These are phyloP conservation scores for Xylota sylvarum DNA, from an alignment of 2,888 invertebrate genomes.

Conservation along the genomic window DNA sequence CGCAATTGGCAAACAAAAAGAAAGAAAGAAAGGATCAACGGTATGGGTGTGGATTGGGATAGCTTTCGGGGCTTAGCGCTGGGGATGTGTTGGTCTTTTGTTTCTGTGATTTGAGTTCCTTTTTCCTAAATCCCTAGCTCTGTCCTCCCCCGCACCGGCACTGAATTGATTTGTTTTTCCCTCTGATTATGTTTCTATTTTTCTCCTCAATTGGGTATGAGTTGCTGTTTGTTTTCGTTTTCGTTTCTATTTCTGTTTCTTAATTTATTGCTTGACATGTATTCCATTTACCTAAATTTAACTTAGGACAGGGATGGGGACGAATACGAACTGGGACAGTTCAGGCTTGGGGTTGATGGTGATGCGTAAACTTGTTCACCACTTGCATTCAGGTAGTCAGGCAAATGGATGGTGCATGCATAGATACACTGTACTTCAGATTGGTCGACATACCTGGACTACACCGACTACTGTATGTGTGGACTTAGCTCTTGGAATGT, in stretches of 20 bases:
- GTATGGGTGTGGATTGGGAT: not conserved
- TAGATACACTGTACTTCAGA: not conserved
- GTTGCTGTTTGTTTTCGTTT: slow-evolving; percentile 42
- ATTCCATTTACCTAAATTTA: slow-evolving; percentile 61
- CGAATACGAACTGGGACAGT: slow-evolving; percentile 3
- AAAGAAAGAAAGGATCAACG: not conserved
- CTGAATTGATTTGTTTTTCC: not conserved
- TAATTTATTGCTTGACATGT: slow-evolving; percentile 67
- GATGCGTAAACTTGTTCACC: slow-evolving; percentile 35
- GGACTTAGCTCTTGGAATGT: slow-evolving; percentile 24
- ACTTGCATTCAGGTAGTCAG: not conserved
- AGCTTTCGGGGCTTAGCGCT: not conserved
- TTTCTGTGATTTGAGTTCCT: slow-evolving; percentile 15
- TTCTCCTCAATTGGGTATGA: slow-evolving; percentile 22
- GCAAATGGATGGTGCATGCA: slow-evolving; percentile 28
- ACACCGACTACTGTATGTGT: not conserved
- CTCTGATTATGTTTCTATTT: slow-evolving; percentile 10
- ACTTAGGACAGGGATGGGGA: slow-evolving; percentile 38
- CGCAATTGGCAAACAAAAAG: slow-evolving; percentile 31
- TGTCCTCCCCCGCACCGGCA: not conserved
- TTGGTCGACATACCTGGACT: slow-evolving; percentile 10
- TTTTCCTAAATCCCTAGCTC: not conserved
- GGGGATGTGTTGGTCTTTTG: slow-evolving; percentile 15
- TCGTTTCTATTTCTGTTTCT: slow-evolving; percentile 17
- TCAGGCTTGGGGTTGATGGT: slow-evolving; percentile 31